phyloP scores from a whole-genome alignment of 2,113 vertebrate genomes.

The Sminthopsis crassicaudata region DNA sequence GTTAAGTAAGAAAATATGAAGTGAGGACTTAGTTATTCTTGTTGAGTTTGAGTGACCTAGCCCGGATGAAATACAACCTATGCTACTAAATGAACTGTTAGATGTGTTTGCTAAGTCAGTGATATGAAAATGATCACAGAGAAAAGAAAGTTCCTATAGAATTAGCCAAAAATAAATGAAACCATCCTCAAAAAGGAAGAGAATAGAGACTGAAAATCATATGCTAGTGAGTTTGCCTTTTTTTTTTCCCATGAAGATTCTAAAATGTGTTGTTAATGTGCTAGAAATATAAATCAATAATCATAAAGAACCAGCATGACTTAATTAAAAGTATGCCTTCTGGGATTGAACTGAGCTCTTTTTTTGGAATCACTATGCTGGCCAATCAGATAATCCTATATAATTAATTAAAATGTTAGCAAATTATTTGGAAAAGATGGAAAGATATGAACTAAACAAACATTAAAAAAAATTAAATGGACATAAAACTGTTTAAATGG shows the following conservation, averaged over 20 bases:
- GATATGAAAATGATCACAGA: neutral
- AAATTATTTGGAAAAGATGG: no score
- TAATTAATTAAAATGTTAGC: no score
- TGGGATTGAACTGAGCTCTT: no score
- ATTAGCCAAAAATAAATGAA: neutral
- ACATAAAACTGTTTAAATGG: no score
- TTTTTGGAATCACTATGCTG: no score
- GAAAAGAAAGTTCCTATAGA: neutral
- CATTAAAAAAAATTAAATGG: no score
- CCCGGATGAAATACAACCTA: neutral
- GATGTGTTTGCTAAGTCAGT: neutral
- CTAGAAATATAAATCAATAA: neutral
- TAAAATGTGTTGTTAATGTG: neutral
- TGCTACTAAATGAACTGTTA: neutral
- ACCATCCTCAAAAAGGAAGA: neutral
- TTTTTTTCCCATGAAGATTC: neutral
- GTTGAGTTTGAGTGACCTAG: neutral
- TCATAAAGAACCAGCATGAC: neutral
- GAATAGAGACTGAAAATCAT: neutral
- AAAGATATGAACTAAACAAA: no score
- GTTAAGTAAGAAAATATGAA: neutral
- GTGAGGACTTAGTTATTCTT: neutral
- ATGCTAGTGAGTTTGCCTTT: neutral
- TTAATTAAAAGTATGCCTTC: neutral
- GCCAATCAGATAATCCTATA: no score